phyloP scores from a whole-genome alignment of 64 coral and sea anemone genomes.

The Astreopora myriophthalma region DNA sequence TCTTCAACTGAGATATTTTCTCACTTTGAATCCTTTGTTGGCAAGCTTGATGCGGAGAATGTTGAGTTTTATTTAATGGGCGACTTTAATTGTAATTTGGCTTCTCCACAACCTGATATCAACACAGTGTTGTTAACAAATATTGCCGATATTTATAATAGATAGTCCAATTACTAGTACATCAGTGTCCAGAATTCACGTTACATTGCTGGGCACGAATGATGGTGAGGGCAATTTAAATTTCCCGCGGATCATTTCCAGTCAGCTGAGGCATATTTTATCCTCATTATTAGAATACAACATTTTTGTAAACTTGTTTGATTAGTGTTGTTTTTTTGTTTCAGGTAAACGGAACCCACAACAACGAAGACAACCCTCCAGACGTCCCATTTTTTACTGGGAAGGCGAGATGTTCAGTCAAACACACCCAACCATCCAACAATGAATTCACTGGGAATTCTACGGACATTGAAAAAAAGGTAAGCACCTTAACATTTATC shows the following conservation, averaged over 20 bases:
- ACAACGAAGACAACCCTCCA: slow-evolving; percentile 32
- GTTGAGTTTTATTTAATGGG: background rate
- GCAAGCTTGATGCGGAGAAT: no score
- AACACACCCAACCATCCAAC: slow-evolving; percentile 1
- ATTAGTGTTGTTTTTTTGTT: background rate
- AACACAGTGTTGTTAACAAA: background rate
- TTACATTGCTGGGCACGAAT: background rate
- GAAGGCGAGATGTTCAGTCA: background rate
- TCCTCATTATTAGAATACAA: no score
- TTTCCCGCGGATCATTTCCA: background rate
- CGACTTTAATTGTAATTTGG: background rate
- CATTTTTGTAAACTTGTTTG: background rate
- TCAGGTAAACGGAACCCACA: slow-evolving; percentile 19
- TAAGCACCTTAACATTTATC: background rate
- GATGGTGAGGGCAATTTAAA: background rate
- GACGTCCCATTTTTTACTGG: slow-evolving; percentile 55
- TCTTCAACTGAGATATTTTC: background rate
- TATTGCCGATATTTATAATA: background rate
- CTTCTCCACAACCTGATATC: background rate
- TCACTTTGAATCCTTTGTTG: background rate
- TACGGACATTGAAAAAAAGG: background rate
- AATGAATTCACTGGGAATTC: background rate
- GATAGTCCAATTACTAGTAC: no score
- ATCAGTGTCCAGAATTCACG: background rate
- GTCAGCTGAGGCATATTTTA: no score